Percentiles rank a stretch among this genome's conserved stretches.
Evolutionary conservation across 2,113 vertebrate species (phyloP).

Genomic region (Siphamia tubifer): DNA sequence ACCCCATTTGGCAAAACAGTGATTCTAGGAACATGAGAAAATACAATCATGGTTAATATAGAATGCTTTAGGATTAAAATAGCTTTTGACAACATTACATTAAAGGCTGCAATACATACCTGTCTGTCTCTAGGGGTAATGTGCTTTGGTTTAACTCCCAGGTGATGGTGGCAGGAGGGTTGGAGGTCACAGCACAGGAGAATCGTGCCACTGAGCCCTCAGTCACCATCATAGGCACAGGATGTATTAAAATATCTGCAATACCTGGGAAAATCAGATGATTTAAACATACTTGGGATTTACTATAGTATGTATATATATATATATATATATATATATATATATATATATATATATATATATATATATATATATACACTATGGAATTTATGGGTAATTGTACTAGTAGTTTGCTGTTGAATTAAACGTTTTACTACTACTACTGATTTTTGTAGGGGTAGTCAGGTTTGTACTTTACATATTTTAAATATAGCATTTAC

Average conservation of each 20-base stretch:
- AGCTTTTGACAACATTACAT: neutral
- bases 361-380: too few species aligned
- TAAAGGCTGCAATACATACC: conserved; percentile 70
- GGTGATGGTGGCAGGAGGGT: conserved; percentile 86
- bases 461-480: neutral
- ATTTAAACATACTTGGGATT: neutral
- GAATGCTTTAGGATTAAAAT: neutral
- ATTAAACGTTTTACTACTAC: neutral
- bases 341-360: too few species aligned
- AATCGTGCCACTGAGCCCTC: conserved; percentile 91
- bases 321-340: too few species aligned
- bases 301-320: too few species aligned
- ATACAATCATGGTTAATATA: neutral
- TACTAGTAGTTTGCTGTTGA: neutral
- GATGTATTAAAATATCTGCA: conserved; percentile 88
- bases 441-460: neutral
- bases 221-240: conserved; percentile 79
- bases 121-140: conserved; percentile 83
- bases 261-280: conserved; percentile 76
- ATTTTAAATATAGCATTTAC: neutral
- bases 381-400: neutral
- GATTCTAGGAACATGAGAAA: conserved; percentile 78
- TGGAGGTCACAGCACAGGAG: conserved; percentile 86
- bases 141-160: conserved; percentile 93
- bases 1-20: conserved; percentile 89